Percentiles rank a stretch among this genome's conserved stretches.
These are phyloP conservation scores for Apis dorsata DNA, from an alignment of 1,140 invertebrate species.

Conservation along the genomic window DNA sequence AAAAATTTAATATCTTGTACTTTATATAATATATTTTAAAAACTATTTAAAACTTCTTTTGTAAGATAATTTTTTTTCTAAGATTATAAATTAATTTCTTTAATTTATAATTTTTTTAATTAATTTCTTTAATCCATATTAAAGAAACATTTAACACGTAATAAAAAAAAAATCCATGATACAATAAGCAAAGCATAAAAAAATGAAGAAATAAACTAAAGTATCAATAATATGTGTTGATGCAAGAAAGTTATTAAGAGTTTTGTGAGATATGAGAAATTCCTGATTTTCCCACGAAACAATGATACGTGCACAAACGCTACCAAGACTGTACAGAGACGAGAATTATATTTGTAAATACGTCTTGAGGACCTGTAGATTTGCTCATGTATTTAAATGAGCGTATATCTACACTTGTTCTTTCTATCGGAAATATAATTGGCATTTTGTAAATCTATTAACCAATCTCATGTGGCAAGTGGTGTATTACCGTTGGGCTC, in stretches of 20 bases:
- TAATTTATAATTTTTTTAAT: too few relatives aligned
- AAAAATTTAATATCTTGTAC: too few relatives aligned
- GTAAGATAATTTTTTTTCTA: too few relatives aligned
- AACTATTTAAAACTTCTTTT: too few relatives aligned
- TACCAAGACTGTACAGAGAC: conserved; percentile 53
- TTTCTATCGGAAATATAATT: conserved; percentile 68
- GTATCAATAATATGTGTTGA: conserved; percentile 59
- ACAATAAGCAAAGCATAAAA: conserved; percentile 62
- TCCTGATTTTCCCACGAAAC: conserved; percentile 75
- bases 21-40: too few relatives aligned
- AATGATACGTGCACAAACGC: conserved; percentile 36
- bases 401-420: conserved; percentile 6
- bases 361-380: conserved; percentile 19
- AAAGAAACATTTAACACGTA: too few relatives aligned
- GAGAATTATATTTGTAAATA: conserved; percentile 35
- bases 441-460: conserved; percentile 68
- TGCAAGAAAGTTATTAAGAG: conserved; percentile 40
- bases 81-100: too few relatives aligned
- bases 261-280: conserved; percentile 73
- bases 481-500: conserved; percentile 51
- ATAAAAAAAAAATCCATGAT: conserved; percentile 51
- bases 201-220: conserved; percentile 69
- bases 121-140: too few relatives aligned
- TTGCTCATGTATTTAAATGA: not conserved
- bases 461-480: conserved; percentile 60